These are phyloP conservation scores for Smutsia gigantea DNA, from an alignment of 2,797 vertebrate species.

Conservation along the genomic window DNA sequence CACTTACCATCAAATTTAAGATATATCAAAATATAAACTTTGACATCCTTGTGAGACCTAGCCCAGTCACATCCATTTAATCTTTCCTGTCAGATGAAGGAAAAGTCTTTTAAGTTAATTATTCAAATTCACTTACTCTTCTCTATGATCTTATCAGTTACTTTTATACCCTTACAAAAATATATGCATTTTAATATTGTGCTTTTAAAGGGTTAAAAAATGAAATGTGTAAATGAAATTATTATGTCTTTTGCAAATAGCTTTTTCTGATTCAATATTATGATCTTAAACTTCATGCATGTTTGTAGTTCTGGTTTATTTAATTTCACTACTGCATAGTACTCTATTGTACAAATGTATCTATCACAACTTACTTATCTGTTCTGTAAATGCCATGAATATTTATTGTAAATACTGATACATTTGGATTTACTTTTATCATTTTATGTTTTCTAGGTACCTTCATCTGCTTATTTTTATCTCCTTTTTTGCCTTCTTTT, in stretches of 20 bases:
- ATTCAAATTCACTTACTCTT: background rate
- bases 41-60: background rate
- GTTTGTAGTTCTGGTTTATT: background rate
- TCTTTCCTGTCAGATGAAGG: background rate
- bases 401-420: background rate
- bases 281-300: background rate
- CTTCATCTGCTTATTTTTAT: background rate
- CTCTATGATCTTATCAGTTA: background rate
- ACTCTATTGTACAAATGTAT: background rate
- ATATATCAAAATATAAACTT: background rate
- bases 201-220: background rate
- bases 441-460: background rate
- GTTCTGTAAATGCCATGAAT: background rate
- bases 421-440: background rate
- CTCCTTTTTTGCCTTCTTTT: background rate
- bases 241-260: background rate
- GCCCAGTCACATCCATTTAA: background rate
- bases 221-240: background rate
- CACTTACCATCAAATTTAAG: background rate
- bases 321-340: background rate
- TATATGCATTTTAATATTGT: background rate
- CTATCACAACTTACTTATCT: conserved; percentile 16
- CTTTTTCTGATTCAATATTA: background rate
- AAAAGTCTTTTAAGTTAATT: conserved; percentile 11
- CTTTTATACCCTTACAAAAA: background rate